Percentiles rank a stretch among this genome's conserved stretches.
phyloP scores from a whole-genome alignment of 2,797 vertebrate genomes.

The Sphaeramia orbicularis region DNA sequence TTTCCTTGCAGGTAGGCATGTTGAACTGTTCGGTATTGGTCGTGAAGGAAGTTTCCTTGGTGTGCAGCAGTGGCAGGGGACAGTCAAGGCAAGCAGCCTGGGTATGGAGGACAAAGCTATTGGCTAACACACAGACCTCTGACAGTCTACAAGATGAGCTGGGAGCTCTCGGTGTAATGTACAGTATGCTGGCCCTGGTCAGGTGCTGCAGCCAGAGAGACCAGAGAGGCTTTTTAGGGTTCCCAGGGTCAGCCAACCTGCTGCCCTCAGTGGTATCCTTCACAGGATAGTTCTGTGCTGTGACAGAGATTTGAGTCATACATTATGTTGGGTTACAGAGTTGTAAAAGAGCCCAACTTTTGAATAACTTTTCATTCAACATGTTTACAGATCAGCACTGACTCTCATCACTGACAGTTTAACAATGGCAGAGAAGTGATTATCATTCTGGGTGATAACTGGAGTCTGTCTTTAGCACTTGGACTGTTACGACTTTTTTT shows the following conservation, averaged over 20 bases:
- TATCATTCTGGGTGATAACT: too few species aligned
- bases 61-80: conserved; percentile 14
- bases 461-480: too few species aligned
- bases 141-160: conserved; percentile 50
- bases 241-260: conserved; percentile 70
- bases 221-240: conserved; percentile 73
- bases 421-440: background rate
- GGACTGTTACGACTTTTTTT: too few species aligned
- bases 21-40: conserved; percentile 14
- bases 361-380: background rate
- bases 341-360: conserved; percentile 15
- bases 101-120: conserved; percentile 45
- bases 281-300: conserved; percentile 29
- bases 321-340: conserved; percentile 21
- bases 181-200: conserved; percentile 74
- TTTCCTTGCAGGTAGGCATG: conserved; percentile 12
- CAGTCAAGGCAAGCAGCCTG: conserved; percentile 30
- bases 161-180: conserved; percentile 70
- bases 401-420: background rate
- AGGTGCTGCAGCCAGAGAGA: conserved; percentile 68
- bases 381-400: background rate
- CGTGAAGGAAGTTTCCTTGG: conserved; percentile 53
- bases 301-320: conserved; percentile 28
- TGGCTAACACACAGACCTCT: conserved; percentile 36
- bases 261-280: conserved; percentile 74